Percentiles rank a stretch among this genome's conserved stretches.
Conservation (phyloP, 2,888 invertebrate species). For the Habroteleia sp. region DNA sequence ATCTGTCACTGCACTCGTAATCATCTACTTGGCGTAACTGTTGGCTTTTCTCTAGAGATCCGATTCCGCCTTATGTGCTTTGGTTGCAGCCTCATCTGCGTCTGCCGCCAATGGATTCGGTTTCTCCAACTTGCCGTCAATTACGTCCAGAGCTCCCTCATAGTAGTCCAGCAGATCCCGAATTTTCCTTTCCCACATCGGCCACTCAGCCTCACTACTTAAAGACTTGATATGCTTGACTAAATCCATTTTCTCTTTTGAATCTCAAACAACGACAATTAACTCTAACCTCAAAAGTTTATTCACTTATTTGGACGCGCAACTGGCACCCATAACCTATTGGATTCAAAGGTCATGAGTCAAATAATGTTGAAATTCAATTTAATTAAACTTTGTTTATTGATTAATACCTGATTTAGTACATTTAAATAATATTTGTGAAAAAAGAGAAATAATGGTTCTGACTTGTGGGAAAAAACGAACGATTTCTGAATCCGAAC, state of each 20-base stretch:
- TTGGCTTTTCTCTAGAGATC: conserved; percentile 72
- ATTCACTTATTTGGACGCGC: conserved; percentile 2
- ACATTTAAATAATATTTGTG: no score
- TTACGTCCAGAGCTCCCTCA: conserved; percentile 69
- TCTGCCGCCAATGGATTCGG: conserved; percentile 54
- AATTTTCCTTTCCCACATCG: conserved; percentile 71
- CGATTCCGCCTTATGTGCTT: conserved; percentile 46
- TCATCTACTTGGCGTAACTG: conserved; percentile 74
- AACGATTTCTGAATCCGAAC: no score
- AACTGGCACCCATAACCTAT: conserved; percentile 15
- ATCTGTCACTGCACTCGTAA: conserved; percentile 71
- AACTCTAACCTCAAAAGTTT: conserved; percentile 5
- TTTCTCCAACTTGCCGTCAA: conserved; percentile 68
- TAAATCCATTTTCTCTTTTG: conserved; percentile 63
- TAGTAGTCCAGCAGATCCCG: conserved; percentile 71
- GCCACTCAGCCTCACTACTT: conserved; percentile 69
- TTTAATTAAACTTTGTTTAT: conserved; percentile 6
- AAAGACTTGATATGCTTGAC: conserved; percentile 67
- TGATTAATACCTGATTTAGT: no score
- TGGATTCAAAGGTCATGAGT: not conserved
- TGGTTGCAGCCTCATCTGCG: conserved; percentile 57
- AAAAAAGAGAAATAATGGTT: no score
- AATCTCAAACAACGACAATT: conserved; percentile 8
- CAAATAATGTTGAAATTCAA: conserved; percentile 1
- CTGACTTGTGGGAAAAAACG: no score